These are phyloP conservation scores for Indicator indicator DNA, from an alignment of 2,113 vertebrate species.

Conservation along the genomic window DNA sequence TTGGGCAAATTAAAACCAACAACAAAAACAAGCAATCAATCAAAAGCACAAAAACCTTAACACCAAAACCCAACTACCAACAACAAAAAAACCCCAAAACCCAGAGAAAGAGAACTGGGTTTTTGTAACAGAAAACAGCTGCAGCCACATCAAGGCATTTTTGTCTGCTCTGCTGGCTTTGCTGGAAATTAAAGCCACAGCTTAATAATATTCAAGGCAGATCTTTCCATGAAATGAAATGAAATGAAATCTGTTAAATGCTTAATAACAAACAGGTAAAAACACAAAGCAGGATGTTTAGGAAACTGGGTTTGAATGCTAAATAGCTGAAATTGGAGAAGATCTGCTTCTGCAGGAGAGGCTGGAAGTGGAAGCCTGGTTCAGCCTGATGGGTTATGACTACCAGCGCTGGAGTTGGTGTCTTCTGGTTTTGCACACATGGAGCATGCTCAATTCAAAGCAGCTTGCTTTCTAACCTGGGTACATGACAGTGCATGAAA, in stretches of 20 bases:
- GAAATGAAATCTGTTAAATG: conserved; percentile 49
- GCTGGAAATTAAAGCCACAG: conserved; percentile 61
- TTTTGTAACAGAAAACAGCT: conserved; percentile 66
- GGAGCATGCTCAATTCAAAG: not conserved
- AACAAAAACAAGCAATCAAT: not conserved
- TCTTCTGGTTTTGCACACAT: not conserved
- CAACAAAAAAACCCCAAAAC: not conserved
- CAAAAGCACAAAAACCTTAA: too few species aligned
- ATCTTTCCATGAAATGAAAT: conserved; percentile 9
- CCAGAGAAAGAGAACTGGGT: not conserved
- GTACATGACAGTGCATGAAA: not conserved
- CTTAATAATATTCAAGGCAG: conserved; percentile 37
- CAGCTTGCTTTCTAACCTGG: not conserved
- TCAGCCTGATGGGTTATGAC: not conserved
- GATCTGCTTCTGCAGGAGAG: not conserved
- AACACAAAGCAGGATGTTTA: not conserved
- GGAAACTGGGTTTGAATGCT: not conserved
- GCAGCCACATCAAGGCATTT: conserved; percentile 72
- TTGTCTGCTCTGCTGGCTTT: conserved; percentile 47
- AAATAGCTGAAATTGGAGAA: not conserved
- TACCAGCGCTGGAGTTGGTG: not conserved
- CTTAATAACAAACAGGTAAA: conserved; percentile 59
- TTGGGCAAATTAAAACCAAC: not conserved
- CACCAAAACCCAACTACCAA: too few species aligned
- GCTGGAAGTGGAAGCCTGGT: not conserved